A percentile compares a stretch with the other conserved stretches of the same genome.
These are phyloP conservation scores for Aplocera efformata DNA, from an alignment of 2,888 invertebrate species.

Conservation along the genomic window DNA sequence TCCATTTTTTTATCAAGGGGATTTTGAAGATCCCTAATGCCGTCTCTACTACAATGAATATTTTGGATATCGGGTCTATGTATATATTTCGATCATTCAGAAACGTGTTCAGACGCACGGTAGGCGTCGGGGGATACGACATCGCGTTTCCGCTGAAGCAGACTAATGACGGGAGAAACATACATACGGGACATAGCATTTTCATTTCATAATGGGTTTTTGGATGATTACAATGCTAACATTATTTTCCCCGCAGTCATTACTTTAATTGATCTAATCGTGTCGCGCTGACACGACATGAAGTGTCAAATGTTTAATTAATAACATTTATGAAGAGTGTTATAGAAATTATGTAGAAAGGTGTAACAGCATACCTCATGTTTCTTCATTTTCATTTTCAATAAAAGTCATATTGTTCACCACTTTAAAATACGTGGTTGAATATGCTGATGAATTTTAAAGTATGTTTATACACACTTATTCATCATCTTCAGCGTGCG, in stretches of 20 bases:
- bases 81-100: slow-evolving; percentile 33
- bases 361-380: no score
- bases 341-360: no score
- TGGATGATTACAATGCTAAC: slow-evolving; percentile 16
- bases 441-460: no score
- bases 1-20: slow-evolving; percentile 33
- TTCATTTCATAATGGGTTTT: slow-evolving; percentile 14
- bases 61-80: slow-evolving; percentile 44
- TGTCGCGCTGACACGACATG: slow-evolving; percentile 12
- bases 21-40: slow-evolving; percentile 41
- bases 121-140: slow-evolving; percentile 34
- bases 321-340: neutral
- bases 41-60: slow-evolving; percentile 37
- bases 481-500: neutral
- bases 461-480: no score
- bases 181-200: slow-evolving; percentile 5
- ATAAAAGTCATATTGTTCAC: no score
- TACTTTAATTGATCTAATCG: slow-evolving; percentile 35
- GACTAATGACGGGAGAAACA: slow-evolving; percentile 8
- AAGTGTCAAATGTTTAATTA: slow-evolving; percentile 10
- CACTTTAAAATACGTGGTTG: no score
- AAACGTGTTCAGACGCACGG: slow-evolving; percentile 46
- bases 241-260: slow-evolving; percentile 25
- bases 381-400: no score
- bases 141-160: slow-evolving; percentile 22